These are phyloP conservation scores for Ypsolopha scabrella DNA, from an alignment of 2,888 invertebrate species.

Conservation along the genomic window DNA sequence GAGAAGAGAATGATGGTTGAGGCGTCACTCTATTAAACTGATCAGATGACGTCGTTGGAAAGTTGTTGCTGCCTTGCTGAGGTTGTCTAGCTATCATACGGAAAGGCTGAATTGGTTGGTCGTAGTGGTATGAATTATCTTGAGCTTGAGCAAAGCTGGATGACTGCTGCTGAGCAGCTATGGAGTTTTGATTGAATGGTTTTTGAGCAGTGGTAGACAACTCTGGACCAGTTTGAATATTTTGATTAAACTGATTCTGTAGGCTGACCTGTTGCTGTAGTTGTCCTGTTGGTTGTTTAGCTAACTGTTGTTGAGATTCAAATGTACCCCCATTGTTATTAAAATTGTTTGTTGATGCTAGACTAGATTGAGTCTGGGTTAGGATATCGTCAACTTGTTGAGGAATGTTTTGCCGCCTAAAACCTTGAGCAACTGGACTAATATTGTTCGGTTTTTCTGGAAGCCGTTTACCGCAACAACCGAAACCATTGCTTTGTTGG, in stretches of 20 bases:
- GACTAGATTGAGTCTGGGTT: background rate
- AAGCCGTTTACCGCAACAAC: background rate
- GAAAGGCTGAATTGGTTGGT: slow-evolving; percentile 36
- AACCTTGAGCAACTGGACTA: background rate
- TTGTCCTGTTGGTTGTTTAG: slow-evolving; percentile 7
- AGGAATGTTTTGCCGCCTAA: background rate
- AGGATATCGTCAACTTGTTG: background rate
- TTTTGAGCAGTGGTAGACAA: slow-evolving; percentile 19
- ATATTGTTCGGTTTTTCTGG: background rate
- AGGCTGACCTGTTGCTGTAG: slow-evolving; percentile 8
- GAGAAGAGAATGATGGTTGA: slow-evolving; percentile 11
- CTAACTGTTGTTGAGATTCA: slow-evolving; percentile 1
- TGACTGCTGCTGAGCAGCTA: slow-evolving; percentile 15
- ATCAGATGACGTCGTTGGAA: slow-evolving; percentile 23
- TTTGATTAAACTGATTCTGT: slow-evolving; percentile 13
- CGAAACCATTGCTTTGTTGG: background rate
- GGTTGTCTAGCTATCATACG: slow-evolving; percentile 13
- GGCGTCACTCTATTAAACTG: slow-evolving; percentile 24
- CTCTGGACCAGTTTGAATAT: slow-evolving; percentile 13
- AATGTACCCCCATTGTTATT: background rate
- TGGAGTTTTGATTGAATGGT: slow-evolving; percentile 18
- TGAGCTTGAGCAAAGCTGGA: slow-evolving; percentile 8
- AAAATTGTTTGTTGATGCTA: background rate
- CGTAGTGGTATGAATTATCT: slow-evolving; percentile 41
- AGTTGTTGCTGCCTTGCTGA: slow-evolving; percentile 1